phyloP scores from a whole-genome alignment of 2,113 vertebrate genomes.

The Silurus asotus region DNA sequence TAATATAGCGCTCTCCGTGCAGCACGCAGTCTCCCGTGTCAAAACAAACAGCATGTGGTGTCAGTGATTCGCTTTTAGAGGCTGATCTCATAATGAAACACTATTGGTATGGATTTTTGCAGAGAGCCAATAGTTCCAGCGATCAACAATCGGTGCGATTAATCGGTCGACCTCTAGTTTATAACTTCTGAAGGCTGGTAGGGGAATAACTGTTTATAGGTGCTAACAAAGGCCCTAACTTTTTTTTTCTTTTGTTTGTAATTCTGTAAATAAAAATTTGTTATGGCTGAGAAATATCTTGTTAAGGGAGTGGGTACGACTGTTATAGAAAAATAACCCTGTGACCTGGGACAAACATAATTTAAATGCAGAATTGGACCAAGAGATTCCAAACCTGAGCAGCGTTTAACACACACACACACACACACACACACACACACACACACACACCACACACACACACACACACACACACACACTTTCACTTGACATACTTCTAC shows the following conservation, averaged over 20 bases:
- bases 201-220: background rate
- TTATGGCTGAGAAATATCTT: background rate
- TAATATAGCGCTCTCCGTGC: too few relatives aligned
- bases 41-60: too few relatives aligned
- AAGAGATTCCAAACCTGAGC: conserved; percentile 32
- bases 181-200: background rate
- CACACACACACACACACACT: conserved; percentile 5
- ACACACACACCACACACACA: too few relatives aligned
- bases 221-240: background rate
- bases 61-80: too few relatives aligned
- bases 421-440: background rate
- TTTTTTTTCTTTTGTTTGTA: background rate
- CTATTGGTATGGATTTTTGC: too few relatives aligned
- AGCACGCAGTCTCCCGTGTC: too few relatives aligned
- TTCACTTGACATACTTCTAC: too few relatives aligned
- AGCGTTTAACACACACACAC: background rate
- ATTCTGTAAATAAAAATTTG: background rate
- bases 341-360: background rate
- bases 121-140: too few relatives aligned
- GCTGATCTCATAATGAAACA: too few relatives aligned
- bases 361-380: conserved; percentile 24
- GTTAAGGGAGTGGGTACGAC: background rate
- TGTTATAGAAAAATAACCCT: background rate
- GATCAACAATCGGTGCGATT: too few relatives aligned
- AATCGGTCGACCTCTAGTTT: too few relatives aligned